These are phyloP conservation scores for Halcyon senegalensis DNA, from an alignment of 2,113 vertebrate species.

Conservation along the genomic window DNA sequence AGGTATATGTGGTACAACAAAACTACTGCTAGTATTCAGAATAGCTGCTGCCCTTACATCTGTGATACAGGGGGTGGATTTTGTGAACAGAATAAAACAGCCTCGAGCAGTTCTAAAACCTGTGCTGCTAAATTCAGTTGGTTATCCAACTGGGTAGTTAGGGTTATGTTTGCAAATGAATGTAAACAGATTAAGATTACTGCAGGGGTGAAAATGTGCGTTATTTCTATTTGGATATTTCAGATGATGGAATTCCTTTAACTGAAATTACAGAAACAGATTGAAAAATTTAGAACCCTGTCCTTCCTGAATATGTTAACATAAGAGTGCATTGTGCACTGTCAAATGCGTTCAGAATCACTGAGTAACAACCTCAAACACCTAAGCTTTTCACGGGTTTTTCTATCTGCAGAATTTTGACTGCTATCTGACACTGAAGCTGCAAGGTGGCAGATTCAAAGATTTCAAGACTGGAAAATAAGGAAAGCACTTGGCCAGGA, in stretches of 20 bases:
- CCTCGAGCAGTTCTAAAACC: neutral
- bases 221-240: neutral
- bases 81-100: neutral
- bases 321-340: accelerated
- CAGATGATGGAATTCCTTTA: neutral
- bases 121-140: neutral
- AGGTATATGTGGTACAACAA: neutral
- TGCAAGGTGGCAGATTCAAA: neutral
- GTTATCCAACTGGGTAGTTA: neutral
- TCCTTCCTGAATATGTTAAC: neutral
- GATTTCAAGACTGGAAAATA: neutral
- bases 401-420: neutral
- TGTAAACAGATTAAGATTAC: neutral
- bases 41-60: neutral
- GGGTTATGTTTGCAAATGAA: neutral
- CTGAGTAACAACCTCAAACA: neutral
- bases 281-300: neutral
- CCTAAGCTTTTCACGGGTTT: neutral
- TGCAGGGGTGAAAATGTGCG: neutral
- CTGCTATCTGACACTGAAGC: neutral
- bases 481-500: neutral
- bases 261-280: neutral
- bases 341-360: neutral
- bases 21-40: neutral
- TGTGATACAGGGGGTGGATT: no score